These are phyloP conservation scores for Tupaia tana DNA, from an alignment of 2,113 vertebrate genomes.

Conservation along the genomic window DNA sequence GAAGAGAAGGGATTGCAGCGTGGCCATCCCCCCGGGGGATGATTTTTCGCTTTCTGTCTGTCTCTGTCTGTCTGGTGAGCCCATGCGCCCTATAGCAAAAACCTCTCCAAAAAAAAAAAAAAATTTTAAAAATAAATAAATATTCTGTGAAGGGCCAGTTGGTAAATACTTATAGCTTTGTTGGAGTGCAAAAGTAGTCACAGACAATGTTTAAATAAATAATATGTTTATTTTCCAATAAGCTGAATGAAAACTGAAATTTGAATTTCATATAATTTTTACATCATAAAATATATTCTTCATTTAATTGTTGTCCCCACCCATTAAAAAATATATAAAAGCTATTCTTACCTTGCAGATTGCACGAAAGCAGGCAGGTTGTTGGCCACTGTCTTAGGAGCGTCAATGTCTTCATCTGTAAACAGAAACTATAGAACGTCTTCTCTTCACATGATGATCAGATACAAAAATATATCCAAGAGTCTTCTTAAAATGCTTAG, in stretches of 20 bases:
- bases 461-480: not conserved
- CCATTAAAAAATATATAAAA: constrained; percentile 17
- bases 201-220: not conserved
- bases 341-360: not conserved
- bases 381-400: not conserved
- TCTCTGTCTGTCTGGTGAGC: too few species aligned
- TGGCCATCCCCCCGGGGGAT: too few species aligned
- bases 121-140: too few species aligned
- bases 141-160: not conserved
- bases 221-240: not conserved
- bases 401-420: not conserved
- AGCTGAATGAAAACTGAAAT: not conserved
- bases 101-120: too few species aligned
- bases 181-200: not conserved
- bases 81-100: too few species aligned
- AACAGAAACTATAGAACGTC: not conserved
- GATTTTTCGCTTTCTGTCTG: too few species aligned
- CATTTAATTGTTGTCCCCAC: not conserved
- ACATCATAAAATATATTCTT: not conserved
- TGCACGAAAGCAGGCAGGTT: not conserved
- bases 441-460: not conserved
- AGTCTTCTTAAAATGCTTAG: not conserved
- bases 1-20: too few species aligned
- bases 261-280: not conserved
- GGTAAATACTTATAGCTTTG: not conserved